Evolutionary conservation across 2,113 vertebrate species (phyloP).

Genomic region (Hystrix brachyura): DNA sequence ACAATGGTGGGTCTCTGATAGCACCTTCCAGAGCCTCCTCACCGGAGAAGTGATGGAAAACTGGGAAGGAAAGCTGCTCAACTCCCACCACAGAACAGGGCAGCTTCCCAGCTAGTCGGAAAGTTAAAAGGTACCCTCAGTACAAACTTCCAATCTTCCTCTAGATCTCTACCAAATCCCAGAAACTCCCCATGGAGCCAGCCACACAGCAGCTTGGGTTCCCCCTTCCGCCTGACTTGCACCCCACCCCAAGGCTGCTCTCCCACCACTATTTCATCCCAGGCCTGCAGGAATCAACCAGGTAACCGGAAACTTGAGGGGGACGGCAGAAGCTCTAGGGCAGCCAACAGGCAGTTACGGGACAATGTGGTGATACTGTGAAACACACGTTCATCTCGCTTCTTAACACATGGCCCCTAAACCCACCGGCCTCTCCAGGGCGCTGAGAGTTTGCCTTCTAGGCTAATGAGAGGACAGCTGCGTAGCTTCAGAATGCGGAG

Average conservation of each 20-base stretch:
- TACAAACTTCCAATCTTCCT: background rate
- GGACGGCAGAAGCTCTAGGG: background rate
- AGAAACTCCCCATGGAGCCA: background rate
- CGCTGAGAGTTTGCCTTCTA: too few relatives aligned
- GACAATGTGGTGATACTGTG: background rate
- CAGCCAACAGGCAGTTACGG: background rate
- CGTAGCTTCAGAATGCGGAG: background rate
- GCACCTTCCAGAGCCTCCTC: background rate
- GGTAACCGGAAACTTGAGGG: background rate
- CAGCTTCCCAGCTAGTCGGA: background rate
- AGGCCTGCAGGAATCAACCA: background rate
- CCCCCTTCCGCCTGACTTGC: background rate
- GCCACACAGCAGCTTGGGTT: background rate
- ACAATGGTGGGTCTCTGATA: background rate
- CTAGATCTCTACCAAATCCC: background rate
- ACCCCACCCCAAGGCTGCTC: background rate
- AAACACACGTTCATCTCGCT: background rate
- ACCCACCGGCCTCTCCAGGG: background rate
- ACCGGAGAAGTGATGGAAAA: accelerated
- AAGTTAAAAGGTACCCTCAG: background rate
- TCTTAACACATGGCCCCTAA: background rate
- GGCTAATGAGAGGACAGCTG: background rate
- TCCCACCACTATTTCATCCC: background rate
- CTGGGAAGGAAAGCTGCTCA: background rate
- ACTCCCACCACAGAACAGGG: too few relatives aligned